phyloP scores from a whole-genome alignment of 2,113 vertebrate genomes.

The Scytalopus superciliaris region DNA sequence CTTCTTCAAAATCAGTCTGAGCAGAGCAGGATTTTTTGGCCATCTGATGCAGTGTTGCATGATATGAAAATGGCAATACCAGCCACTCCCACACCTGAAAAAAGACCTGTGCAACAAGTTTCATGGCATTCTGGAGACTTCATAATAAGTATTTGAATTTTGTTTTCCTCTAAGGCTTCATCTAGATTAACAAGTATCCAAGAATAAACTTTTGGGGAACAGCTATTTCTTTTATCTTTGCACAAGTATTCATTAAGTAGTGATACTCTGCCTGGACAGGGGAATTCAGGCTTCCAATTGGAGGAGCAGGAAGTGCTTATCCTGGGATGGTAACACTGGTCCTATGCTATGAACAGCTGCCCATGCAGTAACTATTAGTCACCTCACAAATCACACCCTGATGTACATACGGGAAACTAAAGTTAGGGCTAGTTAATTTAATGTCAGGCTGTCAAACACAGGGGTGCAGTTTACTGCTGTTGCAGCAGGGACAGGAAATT shows the following conservation, averaged over 20 bases:
- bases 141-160: background rate
- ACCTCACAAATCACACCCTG: slow-evolving; percentile 22
- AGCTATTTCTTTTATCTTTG: background rate
- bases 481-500: slow-evolving; percentile 48
- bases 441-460: background rate
- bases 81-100: background rate
- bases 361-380: background rate
- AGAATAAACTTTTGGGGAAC: background rate
- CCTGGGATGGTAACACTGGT: background rate
- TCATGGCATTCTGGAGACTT: background rate
- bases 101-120: slow-evolving; percentile 2
- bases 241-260: background rate
- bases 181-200: background rate
- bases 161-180: background rate
- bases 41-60: background rate
- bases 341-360: background rate
- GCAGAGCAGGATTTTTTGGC: background rate
- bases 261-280: background rate
- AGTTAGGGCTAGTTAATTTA: background rate
- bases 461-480: background rate
- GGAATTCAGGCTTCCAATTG: background rate
- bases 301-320: background rate
- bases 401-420: background rate
- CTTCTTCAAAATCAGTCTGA: background rate
- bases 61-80: background rate